phyloP scores from a whole-genome alignment of 2,888 invertebrate species.

The Calameuta idolon region DNA sequence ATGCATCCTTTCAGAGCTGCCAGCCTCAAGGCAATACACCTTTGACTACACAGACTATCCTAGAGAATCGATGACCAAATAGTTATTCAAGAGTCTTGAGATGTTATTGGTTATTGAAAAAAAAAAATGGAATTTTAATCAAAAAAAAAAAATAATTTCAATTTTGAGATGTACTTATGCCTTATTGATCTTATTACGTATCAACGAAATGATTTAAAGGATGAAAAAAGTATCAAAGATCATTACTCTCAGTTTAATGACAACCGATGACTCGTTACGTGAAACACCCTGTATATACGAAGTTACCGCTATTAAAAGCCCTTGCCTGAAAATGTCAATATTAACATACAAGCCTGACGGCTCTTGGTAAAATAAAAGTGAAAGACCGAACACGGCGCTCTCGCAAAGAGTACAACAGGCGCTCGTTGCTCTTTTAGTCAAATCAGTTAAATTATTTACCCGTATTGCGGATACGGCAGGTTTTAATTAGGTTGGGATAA shows the following conservation, averaged over 20 bases:
- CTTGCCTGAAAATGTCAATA: constrained; percentile 24
- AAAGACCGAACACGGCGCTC: constrained; percentile 1
- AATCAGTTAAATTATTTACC: not conserved
- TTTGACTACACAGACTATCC: not conserved
- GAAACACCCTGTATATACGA: constrained; percentile 4
- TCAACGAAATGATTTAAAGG: not conserved
- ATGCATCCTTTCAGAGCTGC: not conserved
- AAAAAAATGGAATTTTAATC: not conserved
- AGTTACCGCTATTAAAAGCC: constrained; percentile 16
- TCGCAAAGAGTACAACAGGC: not conserved
- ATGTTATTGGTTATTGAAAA: not conserved
- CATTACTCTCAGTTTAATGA: not conserved
- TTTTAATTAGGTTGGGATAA: not conserved
- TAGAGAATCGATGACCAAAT: not conserved
- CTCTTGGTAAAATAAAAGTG: constrained; percentile 1
- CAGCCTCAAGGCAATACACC: not conserved
- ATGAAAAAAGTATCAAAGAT: not conserved
- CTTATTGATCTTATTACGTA: not conserved
- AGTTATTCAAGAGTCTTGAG: not conserved
- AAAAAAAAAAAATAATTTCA: not conserved
- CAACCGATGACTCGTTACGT: not conserved
- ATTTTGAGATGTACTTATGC: not conserved
- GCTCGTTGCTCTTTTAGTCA: not conserved
- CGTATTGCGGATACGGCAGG: not conserved
- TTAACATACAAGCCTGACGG: constrained; percentile 21